Percentiles rank a stretch among this genome's conserved stretches.
These are phyloP conservation scores for Drosophila rhopaloa DNA, from an alignment of 1,140 invertebrate genomes.

Conservation along the genomic window DNA sequence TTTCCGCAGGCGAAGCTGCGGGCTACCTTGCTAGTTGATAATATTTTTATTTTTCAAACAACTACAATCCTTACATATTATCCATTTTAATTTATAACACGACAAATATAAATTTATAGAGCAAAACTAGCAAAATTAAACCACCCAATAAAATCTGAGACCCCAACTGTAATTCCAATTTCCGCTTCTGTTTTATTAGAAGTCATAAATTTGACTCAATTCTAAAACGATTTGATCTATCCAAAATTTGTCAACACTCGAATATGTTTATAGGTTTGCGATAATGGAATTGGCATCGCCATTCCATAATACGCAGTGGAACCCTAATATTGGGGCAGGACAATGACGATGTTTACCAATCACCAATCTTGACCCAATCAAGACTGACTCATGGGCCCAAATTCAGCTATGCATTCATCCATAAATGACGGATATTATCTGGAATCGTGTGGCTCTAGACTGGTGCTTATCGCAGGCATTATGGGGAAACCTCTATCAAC, in stretches of 20 bases:
- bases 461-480: constrained; percentile 25
- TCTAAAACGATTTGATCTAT: constrained; percentile 2
- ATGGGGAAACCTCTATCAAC: constrained; percentile 38
- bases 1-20: no score
- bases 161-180: constrained; percentile 2
- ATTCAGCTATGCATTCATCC: constrained; percentile 14
- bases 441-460: constrained; percentile 22
- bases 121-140: not conserved
- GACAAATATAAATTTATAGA: not conserved
- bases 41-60: not conserved
- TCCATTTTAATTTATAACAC: not conserved
- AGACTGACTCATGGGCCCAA: constrained; percentile 12
- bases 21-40: no score
- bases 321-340: constrained; percentile 11
- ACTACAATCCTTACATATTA: not conserved
- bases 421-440: constrained; percentile 40
- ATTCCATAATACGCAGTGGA: constrained; percentile 14
- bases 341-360: constrained; percentile 14
- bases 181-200: constrained; percentile 13
- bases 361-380: constrained; percentile 22
- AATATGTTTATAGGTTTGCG: constrained; percentile 14
- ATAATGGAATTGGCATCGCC: not conserved
- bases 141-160: not conserved
- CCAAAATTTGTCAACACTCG: constrained; percentile 12
- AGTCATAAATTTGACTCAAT: constrained; percentile 5